Conservation (phyloP, 2,113 vertebrate species). For the Hyperopisus bebe region DNA sequence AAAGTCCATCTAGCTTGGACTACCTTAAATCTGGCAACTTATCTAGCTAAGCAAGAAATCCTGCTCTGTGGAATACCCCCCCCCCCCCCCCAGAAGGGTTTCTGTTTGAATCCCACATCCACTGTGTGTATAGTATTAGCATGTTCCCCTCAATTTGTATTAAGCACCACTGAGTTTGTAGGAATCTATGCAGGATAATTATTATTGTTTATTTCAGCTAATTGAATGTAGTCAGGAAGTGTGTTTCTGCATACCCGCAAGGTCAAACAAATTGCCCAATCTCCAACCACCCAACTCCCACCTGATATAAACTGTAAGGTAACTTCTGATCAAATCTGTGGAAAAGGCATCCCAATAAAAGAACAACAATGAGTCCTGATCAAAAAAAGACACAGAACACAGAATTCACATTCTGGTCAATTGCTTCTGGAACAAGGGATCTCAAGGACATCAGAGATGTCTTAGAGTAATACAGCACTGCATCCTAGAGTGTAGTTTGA, state of each 20-base stretch:
- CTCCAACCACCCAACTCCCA: neutral
- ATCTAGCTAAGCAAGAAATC: neutral
- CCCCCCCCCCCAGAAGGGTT: neutral
- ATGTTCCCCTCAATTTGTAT: neutral
- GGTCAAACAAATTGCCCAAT: neutral
- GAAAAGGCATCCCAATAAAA: neutral
- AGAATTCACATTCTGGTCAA: conserved; percentile 18
- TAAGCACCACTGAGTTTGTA: neutral
- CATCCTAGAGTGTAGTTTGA: neutral
- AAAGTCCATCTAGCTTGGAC: neutral
- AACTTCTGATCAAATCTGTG: neutral
- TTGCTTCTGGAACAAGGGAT: neutral
- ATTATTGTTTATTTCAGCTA: neutral
- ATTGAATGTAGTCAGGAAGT: neutral
- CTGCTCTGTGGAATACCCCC: neutral
- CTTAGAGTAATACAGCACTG: conserved; percentile 9
- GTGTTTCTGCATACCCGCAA: neutral
- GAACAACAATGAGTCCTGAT: neutral
- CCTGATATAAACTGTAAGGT: neutral
- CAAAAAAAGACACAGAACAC: neutral
- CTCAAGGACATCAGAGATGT: conserved; percentile 30
- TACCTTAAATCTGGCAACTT: neutral
- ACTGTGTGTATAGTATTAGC: neutral
- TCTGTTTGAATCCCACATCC: neutral
- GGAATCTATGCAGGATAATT: neutral